Evolutionary conservation across 2,888 invertebrate genomes (phyloP).

Genomic region (Diarsia mendica): DNA sequence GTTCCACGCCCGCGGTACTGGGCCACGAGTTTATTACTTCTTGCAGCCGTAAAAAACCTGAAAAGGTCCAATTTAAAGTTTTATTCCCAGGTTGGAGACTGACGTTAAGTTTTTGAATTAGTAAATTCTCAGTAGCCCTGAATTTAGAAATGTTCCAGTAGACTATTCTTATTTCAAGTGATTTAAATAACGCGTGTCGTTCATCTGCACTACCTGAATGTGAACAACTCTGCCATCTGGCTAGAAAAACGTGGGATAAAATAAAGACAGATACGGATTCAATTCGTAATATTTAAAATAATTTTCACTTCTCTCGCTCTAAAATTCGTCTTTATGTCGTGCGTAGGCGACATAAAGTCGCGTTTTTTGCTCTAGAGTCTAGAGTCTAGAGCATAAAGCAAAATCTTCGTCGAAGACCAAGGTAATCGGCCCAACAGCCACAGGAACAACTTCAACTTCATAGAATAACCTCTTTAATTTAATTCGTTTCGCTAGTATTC

Average conservation of each 20-base stretch:
- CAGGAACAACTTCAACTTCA: too few relatives aligned
- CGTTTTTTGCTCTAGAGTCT: too few relatives aligned
- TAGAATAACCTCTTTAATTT: too few relatives aligned
- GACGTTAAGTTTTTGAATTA: neutral
- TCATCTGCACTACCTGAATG: neutral
- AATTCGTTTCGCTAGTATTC: too few relatives aligned
- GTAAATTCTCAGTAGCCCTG: neutral
- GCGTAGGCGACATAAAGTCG: too few relatives aligned
- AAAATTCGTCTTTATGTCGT: too few relatives aligned
- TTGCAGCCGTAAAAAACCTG: conserved; percentile 94
- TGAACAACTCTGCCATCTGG: neutral
- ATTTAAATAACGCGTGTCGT: neutral
- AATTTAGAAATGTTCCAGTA: neutral
- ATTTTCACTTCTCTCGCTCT: too few relatives aligned
- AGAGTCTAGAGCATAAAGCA: too few relatives aligned
- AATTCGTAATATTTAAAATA: conserved; percentile 4
- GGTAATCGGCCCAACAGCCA: too few relatives aligned
- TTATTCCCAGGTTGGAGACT: conserved; percentile 19
- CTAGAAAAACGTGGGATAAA: neutral
- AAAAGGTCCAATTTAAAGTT: conserved; percentile 58
- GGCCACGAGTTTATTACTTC: conserved; percentile 94
- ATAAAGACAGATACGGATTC: neutral
- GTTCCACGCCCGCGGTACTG: conserved; percentile 91
- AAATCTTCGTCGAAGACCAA: too few relatives aligned
- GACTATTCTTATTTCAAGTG: neutral